Base-by-base conservation (phyloP, 2,113 vertebrate genomes). In the human (Homo sapiens) region DNA sequence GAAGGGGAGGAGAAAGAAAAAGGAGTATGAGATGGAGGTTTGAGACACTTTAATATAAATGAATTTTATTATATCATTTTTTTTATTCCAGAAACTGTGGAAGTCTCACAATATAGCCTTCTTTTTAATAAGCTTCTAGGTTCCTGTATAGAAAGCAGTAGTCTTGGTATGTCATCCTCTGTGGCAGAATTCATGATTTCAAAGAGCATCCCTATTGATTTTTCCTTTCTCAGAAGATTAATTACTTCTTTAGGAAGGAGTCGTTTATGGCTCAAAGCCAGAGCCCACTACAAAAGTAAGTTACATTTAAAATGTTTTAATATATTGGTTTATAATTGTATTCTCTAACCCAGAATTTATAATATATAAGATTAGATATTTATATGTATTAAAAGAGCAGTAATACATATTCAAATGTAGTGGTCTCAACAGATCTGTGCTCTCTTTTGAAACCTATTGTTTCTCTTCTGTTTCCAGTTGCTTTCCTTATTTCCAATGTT, bases 281-380 rank as follows among this genome's bases (percentile, higher is more conserved):
- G 99, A 92, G 97, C 97, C 40, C 98, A 99, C 97, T 99, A 99
- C 98, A 99, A 98, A 98, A 98, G 99, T 99, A 98, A 99, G 99
- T 99, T 97, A 43, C 27, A 91, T 75, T 96, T 92, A 95, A 80
- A 38, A n/a, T 80, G 48, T 35, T 78, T 94, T 78, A 18, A 68
- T 94, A 70, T 50, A 45, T 94, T 95, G 43, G 3, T 86, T 96
- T 96, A 92, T 6, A 93, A 40, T 93, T 94, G 90, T n/a, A 73
- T 96, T 92, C 84, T 94, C 40, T 96, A 93, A 94, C 43, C 30
- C 16, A 84, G 40, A 50, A 95, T 72, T 32, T 90, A 64, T 83
- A 84, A 86, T 72, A 76, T 96, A 75, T 93, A 83, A 50, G n/a
- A 38, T 25, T 20, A 70, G 22, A 59, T 27, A 38, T 75, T 89